These are phyloP conservation scores for Rhagologus leucostigma DNA, from an alignment of 2,113 vertebrate genomes.

Conservation along the genomic window DNA sequence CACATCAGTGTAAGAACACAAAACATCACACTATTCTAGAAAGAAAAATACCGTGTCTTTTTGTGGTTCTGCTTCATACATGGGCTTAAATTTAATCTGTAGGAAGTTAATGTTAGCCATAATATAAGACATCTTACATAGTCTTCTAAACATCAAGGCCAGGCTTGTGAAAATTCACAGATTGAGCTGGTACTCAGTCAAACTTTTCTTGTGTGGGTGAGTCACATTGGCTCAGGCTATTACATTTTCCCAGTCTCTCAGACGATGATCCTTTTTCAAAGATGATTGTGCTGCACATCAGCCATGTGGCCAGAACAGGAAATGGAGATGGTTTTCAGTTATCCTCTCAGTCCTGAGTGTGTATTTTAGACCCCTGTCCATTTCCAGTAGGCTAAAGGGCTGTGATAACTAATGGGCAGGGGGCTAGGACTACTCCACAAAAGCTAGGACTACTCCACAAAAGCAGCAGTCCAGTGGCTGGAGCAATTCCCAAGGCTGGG, in stretches of 20 bases:
- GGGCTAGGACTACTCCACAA: neutral
- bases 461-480: neutral
- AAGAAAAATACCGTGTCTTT: neutral
- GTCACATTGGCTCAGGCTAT: neutral
- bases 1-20: neutral
- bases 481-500: fast-evolving
- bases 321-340: neutral
- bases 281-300: neutral
- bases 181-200: neutral
- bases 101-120: neutral
- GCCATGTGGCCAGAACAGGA: neutral
- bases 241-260: neutral
- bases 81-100: neutral
- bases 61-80: neutral
- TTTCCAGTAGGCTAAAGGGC: neutral
- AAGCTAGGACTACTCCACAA: neutral
- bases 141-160: neutral
- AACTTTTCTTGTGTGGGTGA: neutral
- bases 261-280: neutral
- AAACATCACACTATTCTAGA: neutral
- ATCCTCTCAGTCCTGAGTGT: neutral
- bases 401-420: neutral
- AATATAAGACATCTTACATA: neutral
- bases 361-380: neutral
- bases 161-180: neutral